Evolutionary conservation across 1,140 invertebrate species (phyloP), one percentile per base, ranked within the genome.

Genomic region (Drosophila mauritiana): DNA sequence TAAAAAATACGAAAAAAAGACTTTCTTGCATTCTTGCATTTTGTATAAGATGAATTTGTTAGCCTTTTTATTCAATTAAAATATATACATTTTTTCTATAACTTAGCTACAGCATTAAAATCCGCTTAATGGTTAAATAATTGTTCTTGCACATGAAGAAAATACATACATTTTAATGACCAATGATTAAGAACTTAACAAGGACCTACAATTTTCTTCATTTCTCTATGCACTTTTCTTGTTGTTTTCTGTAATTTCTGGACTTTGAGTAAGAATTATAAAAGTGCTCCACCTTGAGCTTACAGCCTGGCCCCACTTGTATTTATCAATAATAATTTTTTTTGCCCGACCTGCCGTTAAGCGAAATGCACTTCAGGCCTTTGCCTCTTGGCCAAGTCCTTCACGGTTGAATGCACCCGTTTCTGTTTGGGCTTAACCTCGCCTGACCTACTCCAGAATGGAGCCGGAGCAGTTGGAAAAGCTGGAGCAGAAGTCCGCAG

Each of bases 391-490:
- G 54, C 54, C 22, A 57, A 65, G 73, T 75, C 67, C 65, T 49
- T 63, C 48, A 67, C 69, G 68, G 82, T 85, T 85, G 82, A 85
- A 86, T 85, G 82, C 83, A 78, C 82, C 74, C 82, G 73, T 81
- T 88, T 88, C 63, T 72, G 64, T 55, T 48, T 27, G 46, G 58
- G 63, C 58, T 78, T 85, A 82, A 82, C 83, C 82, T 75, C 78
- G 54, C n/a, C 82, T 86, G 73, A 76, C 73, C 72, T 67, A 76
- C 69, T 73, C 46, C 59, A 39, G 31, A 31, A 31, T 10, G 51
- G 13, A 17, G 40, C 8, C n/a, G 13, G 17, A 68, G 58, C 46
- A 46, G 34, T 22, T 51, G 46, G 22, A 48, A 39, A 6, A 8
- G 39, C 5, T 11, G 17, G 59, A 68, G 64, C 37, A 61, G 62